Evolutionary conservation across 2,113 vertebrate genomes (phyloP).

Genomic region (Apistogramma diplotaenia): DNA sequence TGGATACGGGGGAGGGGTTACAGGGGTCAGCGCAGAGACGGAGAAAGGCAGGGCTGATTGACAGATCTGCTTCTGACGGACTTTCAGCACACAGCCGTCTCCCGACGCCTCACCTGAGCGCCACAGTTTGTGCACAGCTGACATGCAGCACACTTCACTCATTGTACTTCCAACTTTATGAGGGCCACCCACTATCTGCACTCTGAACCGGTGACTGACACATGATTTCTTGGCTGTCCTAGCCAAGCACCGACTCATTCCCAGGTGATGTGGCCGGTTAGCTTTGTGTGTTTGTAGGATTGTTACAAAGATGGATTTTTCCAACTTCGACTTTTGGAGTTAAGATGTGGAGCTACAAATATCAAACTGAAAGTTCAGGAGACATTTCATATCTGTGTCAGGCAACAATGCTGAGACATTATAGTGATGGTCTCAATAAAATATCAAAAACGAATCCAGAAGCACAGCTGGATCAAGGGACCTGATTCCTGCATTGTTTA

Average conservation of each 20-base stretch:
- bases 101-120: conserved; percentile 11
- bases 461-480: neutral
- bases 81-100: conserved; percentile 12
- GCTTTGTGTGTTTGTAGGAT: neutral
- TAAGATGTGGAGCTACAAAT: neutral
- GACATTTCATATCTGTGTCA: neutral
- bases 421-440: neutral
- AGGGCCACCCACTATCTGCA: neutral
- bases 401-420: neutral
- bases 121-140: conserved; percentile 3
- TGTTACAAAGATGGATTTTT: neutral
- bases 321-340: neutral
- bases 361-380: neutral
- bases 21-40: conserved; percentile 4
- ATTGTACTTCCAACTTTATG: neutral
- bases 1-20: neutral
- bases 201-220: neutral
- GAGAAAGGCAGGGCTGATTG: conserved; percentile 20
- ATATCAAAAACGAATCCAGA: neutral
- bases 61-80: conserved; percentile 28
- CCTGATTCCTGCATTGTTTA: neutral
- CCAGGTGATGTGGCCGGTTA: neutral
- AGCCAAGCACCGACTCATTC: neutral
- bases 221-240: neutral
- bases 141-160: neutral